Evolutionary conservation across 1,140 invertebrate genomes (phyloP).

Genomic region (Penaeus japonicus): DNA sequence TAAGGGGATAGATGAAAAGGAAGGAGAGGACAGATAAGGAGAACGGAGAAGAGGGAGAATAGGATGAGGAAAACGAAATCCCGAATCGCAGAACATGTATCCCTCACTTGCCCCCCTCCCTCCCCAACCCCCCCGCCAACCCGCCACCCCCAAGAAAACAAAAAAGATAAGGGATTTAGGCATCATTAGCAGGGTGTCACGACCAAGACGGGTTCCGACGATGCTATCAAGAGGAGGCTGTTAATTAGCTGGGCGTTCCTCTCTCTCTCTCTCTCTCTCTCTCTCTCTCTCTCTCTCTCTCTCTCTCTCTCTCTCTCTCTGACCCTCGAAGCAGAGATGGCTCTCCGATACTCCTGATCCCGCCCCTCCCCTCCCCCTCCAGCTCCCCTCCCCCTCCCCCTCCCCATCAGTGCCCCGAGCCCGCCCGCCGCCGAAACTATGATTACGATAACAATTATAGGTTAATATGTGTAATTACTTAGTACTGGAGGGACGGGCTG

Average conservation of each 20-base stretch:
- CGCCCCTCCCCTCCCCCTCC: neutral
- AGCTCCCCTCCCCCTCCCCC: neutral
- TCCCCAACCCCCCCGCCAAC: neutral
- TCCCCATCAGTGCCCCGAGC: no score
- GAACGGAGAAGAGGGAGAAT: no score
- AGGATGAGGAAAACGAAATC: no score
- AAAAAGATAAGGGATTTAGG: no score
- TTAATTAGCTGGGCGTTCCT: neutral
- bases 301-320: neutral
- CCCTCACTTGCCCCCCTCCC: neutral
- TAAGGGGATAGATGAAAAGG: no score
- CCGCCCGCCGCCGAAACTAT: neutral
- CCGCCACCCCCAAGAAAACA: no score
- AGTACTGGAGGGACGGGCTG: slow-evolving; percentile 24
- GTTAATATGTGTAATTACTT: slow-evolving; percentile 27
- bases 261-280: neutral
- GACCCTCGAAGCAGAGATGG: neutral
- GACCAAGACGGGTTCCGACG: no score
- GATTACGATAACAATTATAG: slow-evolving; percentile 42
- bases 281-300: no score
- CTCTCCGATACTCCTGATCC: neutral
- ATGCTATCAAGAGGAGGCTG: no score
- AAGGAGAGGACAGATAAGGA: no score
- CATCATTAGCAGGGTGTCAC: no score
- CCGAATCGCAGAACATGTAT: neutral